A percentile compares a stretch with the other conserved stretches of the same genome.
Evolutionary conservation across 2,113 vertebrate genomes (phyloP).

Genomic region (Taurulus bubalis): DNA sequence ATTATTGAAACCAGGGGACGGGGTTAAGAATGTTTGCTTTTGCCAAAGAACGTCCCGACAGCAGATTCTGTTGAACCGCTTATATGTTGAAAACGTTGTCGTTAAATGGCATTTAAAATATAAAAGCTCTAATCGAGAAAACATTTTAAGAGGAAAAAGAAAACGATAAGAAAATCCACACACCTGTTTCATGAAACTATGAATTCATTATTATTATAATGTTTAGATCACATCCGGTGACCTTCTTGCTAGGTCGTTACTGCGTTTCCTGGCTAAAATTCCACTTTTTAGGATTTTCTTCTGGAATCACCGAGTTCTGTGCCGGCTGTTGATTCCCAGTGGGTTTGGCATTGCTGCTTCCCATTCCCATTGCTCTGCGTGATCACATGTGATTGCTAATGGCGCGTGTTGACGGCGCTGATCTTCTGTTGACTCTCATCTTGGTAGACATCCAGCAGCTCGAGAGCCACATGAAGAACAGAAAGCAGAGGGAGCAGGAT

Average conservation of each 20-base stretch:
- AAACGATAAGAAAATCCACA: not conserved
- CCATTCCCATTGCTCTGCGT: not conserved
- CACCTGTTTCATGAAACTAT: too few species aligned
- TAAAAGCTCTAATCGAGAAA: not conserved
- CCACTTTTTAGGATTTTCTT: not conserved
- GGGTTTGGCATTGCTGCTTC: not conserved
- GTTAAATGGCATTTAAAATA: not conserved
- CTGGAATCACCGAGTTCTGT: not conserved
- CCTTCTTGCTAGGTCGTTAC: not conserved
- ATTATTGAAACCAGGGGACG: too few species aligned
- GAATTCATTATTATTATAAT: not conserved
- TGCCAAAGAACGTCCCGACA: too few species aligned
- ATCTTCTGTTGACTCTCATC: not conserved
- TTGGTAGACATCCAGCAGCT: conserved; percentile 94
- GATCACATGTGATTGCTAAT: not conserved
- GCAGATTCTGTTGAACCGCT: too few species aligned
- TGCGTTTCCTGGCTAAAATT: not conserved
- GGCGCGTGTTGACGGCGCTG: too few species aligned
- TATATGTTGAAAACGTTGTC: not conserved
- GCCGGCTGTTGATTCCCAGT: not conserved
- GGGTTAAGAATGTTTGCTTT: too few species aligned
- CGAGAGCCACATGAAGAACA: conserved; percentile 91
- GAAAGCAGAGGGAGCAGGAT: conserved; percentile 91
- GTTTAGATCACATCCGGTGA: not conserved
- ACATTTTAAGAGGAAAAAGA: too few species aligned